Base-by-base conservation (phyloP, 2,888 invertebrate genomes). In the Dendrolimus houi region DNA sequence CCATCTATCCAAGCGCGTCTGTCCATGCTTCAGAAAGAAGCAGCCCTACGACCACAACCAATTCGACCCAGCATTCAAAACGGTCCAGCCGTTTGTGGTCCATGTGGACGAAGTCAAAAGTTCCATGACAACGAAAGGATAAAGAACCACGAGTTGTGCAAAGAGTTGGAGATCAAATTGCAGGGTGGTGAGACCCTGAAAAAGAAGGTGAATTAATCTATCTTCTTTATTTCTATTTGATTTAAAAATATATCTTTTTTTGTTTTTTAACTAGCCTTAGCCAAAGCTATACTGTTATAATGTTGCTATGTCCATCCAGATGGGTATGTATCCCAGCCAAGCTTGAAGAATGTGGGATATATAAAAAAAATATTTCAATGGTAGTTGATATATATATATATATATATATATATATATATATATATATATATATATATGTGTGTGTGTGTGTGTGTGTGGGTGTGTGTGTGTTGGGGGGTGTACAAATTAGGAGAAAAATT, bases 21-120 rank as follows among this genome's bases (percentile, higher is more conserved):
- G 93, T 68, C 87, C 92, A 29, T 93, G 93, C 81, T 91, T 93
- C 79, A 80, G 85, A 14, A 83, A 84, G 55, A 84, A 85, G 70
- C 87, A 78, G 68, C 70, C 88, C 52, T 91, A 76, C 74, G 88
- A 91, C 75, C 91, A 91, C 77, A 91, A 91, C 73, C 91, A 91
- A 79, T 91, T 91, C 73, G 87, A 89, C 64, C 85, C 90, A 3
- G 69, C 77, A 59, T 80, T 78, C 71, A 80, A 81, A 60, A 70
- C 77, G 54, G 70, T 73, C 56, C 78, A 76, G 61, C 84, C 81
- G 56, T 83, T 79, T 62, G 79, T 88, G 54, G 77, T 87, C 57
- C 85, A 77, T 57, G 75, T 87, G 1, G 85, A 89, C n/a, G 90
- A 89, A 65, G 72, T 73, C 52, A 80, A 81, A 78, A 78, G 62